These are phyloP conservation scores for Galbula dea DNA, from an alignment of 2,113 vertebrate genomes.

Conservation along the genomic window DNA sequence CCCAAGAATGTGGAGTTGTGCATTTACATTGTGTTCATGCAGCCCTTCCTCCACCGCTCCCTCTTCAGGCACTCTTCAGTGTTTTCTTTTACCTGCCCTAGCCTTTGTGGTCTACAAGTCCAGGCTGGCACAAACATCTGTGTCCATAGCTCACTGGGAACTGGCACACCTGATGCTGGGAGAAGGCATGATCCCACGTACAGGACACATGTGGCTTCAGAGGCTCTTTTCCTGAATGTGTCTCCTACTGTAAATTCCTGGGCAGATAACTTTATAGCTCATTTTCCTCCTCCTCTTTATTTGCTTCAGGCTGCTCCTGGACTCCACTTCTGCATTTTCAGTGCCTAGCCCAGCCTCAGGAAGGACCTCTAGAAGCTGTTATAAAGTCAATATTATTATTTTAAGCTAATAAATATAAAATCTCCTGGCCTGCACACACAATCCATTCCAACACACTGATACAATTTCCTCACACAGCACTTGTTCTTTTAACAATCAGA, in stretches of 20 bases:
- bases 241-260: background rate
- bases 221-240: background rate
- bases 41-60: background rate
- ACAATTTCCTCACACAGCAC: background rate
- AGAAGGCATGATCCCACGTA: background rate
- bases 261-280: background rate
- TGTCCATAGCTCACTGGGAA: fast-evolving
- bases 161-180: fast-evolving
- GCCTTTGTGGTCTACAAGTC: fast-evolving
- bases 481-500: background rate
- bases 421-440: background rate
- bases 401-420: background rate
- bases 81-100: background rate
- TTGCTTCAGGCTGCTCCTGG: background rate
- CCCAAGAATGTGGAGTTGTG: background rate
- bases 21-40: background rate
- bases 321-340: background rate
- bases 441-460: background rate
- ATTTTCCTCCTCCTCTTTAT: background rate
- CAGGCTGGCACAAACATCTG: background rate
- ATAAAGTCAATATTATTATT: background rate
- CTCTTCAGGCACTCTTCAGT: background rate
- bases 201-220: fast-evolving
- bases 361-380: background rate
- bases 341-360: background rate